Percentiles rank a stretch among this genome's conserved stretches.
phyloP scores from a whole-genome alignment of 2,113 vertebrate genomes.

The Thamnaconus septentrionalis region DNA sequence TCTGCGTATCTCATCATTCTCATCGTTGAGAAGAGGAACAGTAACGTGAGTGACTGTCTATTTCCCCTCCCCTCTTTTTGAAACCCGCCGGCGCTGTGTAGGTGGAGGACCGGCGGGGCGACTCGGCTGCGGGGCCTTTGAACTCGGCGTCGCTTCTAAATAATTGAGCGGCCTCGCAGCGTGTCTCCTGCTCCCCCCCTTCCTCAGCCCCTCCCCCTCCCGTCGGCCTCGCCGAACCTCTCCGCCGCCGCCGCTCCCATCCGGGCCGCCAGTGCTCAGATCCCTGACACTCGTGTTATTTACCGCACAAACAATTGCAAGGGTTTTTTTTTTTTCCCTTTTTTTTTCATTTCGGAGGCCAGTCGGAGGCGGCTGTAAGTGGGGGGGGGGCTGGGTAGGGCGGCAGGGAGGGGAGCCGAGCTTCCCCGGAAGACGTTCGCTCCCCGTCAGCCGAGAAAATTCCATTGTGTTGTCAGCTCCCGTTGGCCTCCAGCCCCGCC shows the following conservation, averaged over 20 bases:
- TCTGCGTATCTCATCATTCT: constrained; percentile 40
- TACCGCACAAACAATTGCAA: constrained; percentile 16
- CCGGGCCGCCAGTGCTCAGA: constrained; percentile 30
- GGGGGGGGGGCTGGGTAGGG: neutral
- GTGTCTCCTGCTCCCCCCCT: constrained; percentile 46
- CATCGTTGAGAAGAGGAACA: constrained; percentile 34
- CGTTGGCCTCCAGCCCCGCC: constrained; percentile 49
- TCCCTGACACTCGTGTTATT: constrained; percentile 20
- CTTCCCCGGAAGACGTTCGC: constrained; percentile 36
- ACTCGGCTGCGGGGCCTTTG: constrained; percentile 50
- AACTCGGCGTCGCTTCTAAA: constrained; percentile 51
- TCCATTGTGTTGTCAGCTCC: constrained; percentile 66
- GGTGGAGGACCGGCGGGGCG: constrained; percentile 27
- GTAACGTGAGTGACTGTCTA: constrained; percentile 36
- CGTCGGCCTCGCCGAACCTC: constrained; percentile 27
- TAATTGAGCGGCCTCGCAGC: constrained; percentile 59
- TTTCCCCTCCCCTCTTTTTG: constrained; percentile 4
- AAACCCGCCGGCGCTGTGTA: constrained; percentile 13
- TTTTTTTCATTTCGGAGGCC: neutral
- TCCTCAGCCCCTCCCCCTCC: constrained; percentile 28
- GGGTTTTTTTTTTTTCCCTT: neutral
- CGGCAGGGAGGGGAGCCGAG: constrained; percentile 18
- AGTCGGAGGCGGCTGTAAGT: no score
- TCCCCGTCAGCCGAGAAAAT: constrained; percentile 59
- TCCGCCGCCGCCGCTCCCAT: constrained; percentile 11